phyloP scores from a whole-genome alignment of 1,140 invertebrate genomes.

The Lutraria rhynchaena region DNA sequence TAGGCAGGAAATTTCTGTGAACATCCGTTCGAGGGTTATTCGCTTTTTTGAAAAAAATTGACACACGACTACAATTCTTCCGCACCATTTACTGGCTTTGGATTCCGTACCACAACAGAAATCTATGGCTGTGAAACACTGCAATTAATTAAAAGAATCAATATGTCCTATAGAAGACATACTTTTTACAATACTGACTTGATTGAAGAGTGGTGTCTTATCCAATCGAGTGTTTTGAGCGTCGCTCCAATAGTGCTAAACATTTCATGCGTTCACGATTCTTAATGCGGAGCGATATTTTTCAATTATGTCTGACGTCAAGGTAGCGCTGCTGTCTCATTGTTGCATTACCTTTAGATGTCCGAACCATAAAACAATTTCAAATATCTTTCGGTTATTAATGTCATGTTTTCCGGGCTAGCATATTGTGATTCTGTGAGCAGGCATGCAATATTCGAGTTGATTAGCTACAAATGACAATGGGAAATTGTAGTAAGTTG shows the following conservation, averaged over 20 bases:
- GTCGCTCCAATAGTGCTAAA: conserved; percentile 16
- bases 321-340: conserved; percentile 17
- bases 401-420: conserved; percentile 37
- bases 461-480: conserved; percentile 11
- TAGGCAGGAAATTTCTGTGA: conserved; percentile 44
- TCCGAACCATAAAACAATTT: conserved; percentile 36
- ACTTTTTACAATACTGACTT: conserved; percentile 31
- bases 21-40: conserved; percentile 39
- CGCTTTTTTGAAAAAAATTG: conserved; percentile 33
- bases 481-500: neutral
- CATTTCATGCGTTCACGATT: conserved; percentile 35
- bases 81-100: conserved; percentile 28
- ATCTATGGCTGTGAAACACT: conserved; percentile 7
- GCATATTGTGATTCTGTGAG: conserved; percentile 11
- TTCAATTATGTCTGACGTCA: conserved; percentile 30
- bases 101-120: neutral
- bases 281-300: conserved; percentile 43
- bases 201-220: conserved; percentile 52
- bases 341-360: conserved; percentile 47
- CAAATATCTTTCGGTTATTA: conserved; percentile 49
- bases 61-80: conserved; percentile 43
- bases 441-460: conserved; percentile 31
- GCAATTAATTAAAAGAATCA: conserved; percentile 55
- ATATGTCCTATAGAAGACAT: conserved; percentile 35
- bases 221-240: conserved; percentile 29